Conservation (phyloP, 2,888 invertebrate genomes). For the Germaria angustata region DNA sequence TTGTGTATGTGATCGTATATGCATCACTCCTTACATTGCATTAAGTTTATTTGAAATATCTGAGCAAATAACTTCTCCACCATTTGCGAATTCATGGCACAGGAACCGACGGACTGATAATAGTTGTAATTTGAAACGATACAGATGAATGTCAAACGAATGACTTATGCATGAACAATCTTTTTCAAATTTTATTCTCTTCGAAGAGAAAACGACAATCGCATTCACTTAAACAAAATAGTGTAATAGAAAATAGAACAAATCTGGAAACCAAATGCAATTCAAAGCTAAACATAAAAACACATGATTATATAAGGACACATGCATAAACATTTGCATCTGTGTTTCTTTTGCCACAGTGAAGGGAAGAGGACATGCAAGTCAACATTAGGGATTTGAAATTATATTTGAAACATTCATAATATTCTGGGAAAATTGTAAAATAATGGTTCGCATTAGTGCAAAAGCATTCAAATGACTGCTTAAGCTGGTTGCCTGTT, state of each 20-base stretch:
- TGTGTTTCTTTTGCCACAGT: not conserved
- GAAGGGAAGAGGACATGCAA: not conserved
- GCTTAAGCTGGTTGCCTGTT: no score
- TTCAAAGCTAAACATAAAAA: not conserved
- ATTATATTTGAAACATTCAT: conserved; percentile 46
- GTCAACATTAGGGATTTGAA: conserved; percentile 53
- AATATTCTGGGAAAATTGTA: conserved; percentile 50
- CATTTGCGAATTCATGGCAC: not conserved
- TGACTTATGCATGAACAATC: conserved; percentile 57
- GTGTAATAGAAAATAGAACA: not conserved
- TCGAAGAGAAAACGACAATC: conserved; percentile 30
- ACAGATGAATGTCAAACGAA: conserved; percentile 61
- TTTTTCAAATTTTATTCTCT: conserved; percentile 17
- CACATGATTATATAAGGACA: not conserved
- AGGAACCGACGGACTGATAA: conserved; percentile 38
- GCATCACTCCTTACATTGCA: not conserved
- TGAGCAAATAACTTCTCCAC: not conserved
- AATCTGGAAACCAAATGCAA: not conserved
- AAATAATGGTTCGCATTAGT: conserved; percentile 51
- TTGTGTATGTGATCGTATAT: no score
- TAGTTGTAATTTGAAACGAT: conserved; percentile 58
- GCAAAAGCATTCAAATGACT: conserved; percentile 32
- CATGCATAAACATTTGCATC: not conserved
- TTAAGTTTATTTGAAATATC: not conserved
- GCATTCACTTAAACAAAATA: conserved; percentile 23